Evolutionary conservation across 2,113 vertebrate species (phyloP), one percentile per base, ranked within the genome.

Genomic region (Chaetura pelagica): DNA sequence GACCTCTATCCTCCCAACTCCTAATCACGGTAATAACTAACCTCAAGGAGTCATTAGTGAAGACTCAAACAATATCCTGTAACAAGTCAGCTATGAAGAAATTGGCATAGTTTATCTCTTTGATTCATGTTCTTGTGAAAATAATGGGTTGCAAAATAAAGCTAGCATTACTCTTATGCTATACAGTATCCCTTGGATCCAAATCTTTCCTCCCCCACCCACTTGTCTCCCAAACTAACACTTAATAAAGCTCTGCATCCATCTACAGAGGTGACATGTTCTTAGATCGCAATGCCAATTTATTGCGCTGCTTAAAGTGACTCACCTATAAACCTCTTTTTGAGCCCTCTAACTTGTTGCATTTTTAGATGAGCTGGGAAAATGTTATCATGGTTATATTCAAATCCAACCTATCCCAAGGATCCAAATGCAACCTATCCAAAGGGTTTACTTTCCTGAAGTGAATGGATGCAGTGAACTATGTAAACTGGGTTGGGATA

Each of bases 21-120:
- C 96, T 98, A 96, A 98, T 97, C 96, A 97, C 67, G 91, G 93
- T 97, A 97, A 97, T 98, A 97, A 94, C 94, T 94, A 97, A 75
- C 89, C 96, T 97, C 91, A 97, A 96, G 89, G 94, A 97, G 87
- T 97, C 97, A 96, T 98, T 98, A 98, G 90, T 87, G 89, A 96
- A 84, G 90, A 94, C 74, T 92, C 89, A 96, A 96, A 93, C 88
- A 97, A 95, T 97, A 97, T 96, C 90, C 80, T 95, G 26, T 96
- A 97, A 96, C 94, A 96, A 96, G 91, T 97, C 92, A 81, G 90
- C 96, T 97, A 81, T 87, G 87, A 85, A 98, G 84, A 98, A 98
- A 97, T 95, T 94, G 95, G 81, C 90, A 85, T 93, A 72, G 93
- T 97, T 97, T 96, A 94, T 96, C 78, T 96, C 79, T 97, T 89